Evolutionary conservation across 2,113 vertebrate genomes (phyloP), one percentile per base, ranked within the genome.

Genomic region (Ameiurus melas): DNA sequence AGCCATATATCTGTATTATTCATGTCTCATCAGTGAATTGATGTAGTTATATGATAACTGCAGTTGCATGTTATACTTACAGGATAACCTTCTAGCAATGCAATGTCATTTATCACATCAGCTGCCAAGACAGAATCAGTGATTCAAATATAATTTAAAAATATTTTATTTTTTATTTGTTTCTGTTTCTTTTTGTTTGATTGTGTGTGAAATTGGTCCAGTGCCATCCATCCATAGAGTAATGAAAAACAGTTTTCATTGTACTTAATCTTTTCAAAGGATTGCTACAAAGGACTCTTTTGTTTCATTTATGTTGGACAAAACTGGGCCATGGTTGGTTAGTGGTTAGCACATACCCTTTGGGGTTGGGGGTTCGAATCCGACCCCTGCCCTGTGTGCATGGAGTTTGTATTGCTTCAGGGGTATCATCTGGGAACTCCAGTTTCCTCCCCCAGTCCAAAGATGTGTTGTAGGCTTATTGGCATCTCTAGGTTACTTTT

Each of bases 1-100:
- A 55, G 64, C 39, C 66, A 86, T 36, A 77, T 83, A 36, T 14
- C 30, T 85, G 30, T 86, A 83, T 86, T 85, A 86, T 89, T 87
- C n/a, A 87, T 58, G 27, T 47, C 80, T 39, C 27, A 36, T 70
- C 39, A 75, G 66, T 75, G 75, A 19, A 75, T 51, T 10, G 10
- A 73, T 53, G 77, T 30, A 14, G 27, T 51, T n/a, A 55, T 77
- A 77, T 16, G 14, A 53, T 27, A 30, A 17, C 22, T 75, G 9
- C 39, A 77, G 9, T 27, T 47, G 73, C 25, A 71, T 71, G 75
- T 53, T 53, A n/a, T 27, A 27, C 0, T 27, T 81, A 20, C n/a
- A 57, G 30, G 79, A 64, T 16, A 51, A 3, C 16, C 27, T 30
- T 51, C 5, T 60, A 64, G 43, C 57, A 51, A 47, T n/a, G 25